Evolutionary conservation across 2,113 vertebrate species (phyloP).

Genomic region (Caranx ignobilis): DNA sequence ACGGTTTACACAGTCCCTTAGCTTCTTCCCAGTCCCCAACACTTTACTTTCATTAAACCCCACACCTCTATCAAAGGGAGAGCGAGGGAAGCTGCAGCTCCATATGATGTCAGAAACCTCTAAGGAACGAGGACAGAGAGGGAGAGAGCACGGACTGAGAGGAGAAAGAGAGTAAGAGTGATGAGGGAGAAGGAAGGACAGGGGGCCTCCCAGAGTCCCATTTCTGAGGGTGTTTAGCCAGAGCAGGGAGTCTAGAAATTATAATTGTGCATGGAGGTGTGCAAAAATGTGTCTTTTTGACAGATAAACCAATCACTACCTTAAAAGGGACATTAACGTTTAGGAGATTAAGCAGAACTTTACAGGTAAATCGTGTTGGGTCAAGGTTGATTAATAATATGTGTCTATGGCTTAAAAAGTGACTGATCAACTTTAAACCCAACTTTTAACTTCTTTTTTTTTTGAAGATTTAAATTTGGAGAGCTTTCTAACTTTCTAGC

Average conservation of each 20-base stretch:
- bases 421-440: slow-evolving; percentile 18
- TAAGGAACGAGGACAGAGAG: slow-evolving; percentile 48
- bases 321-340: background rate
- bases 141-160: slow-evolving; percentile 36
- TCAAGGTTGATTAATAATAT: background rate
- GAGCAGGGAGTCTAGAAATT: slow-evolving; percentile 47
- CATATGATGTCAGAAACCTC: slow-evolving; percentile 71
- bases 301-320: slow-evolving; percentile 7
- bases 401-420: slow-evolving; percentile 9
- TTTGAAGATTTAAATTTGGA: background rate
- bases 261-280: slow-evolving; percentile 32
- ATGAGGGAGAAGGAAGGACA: slow-evolving; percentile 42
- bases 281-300: background rate
- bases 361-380: background rate
- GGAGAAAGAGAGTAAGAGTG: slow-evolving; percentile 23
- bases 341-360: background rate
- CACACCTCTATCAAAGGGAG: slow-evolving; percentile 76
- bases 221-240: slow-evolving; percentile 53
- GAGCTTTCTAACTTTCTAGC: too few species aligned
- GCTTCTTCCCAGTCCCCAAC: slow-evolving; percentile 66
- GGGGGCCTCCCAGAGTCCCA: slow-evolving; percentile 35
- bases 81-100: slow-evolving; percentile 50
- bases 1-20: slow-evolving; percentile 72
- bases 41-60: slow-evolving; percentile 78
- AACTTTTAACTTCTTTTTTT: too few species aligned